A percentile compares a stretch with the other conserved stretches of the same genome.
Evolutionary conservation across 1,140 invertebrate genomes (phyloP).

Genomic region (Tribolium castaneum): DNA sequence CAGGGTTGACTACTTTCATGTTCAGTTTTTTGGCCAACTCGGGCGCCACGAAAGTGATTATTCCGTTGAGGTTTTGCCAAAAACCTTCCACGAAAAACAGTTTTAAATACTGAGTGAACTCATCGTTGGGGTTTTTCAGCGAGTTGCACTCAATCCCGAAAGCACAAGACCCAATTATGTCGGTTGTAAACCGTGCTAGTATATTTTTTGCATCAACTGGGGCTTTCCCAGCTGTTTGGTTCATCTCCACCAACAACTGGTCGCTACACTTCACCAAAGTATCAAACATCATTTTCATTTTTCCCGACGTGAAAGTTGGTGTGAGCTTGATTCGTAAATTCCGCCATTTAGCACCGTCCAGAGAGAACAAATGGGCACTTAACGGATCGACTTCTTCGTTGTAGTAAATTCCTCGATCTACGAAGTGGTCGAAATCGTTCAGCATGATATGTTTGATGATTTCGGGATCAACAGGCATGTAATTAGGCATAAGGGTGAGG

Average conservation of each 20-base stretch:
- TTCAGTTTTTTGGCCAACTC: slow-evolving; percentile 52
- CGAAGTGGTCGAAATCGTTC: slow-evolving; percentile 65
- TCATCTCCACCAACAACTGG: slow-evolving; percentile 31
- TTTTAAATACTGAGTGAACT: slow-evolving; percentile 58
- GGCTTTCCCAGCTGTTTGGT: background rate
- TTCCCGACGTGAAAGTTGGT: slow-evolving; percentile 65
- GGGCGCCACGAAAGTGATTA: slow-evolving; percentile 49
- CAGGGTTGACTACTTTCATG: background rate
- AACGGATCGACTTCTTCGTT: slow-evolving; percentile 64
- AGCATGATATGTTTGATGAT: slow-evolving; percentile 15
- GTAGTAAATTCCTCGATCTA: slow-evolving; percentile 61
- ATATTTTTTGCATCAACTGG: slow-evolving; percentile 62
- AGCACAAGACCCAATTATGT: slow-evolving; percentile 66
- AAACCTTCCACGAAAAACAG: background rate
- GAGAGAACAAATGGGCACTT: slow-evolving; percentile 63
- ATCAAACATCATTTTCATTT: slow-evolving; percentile 64
- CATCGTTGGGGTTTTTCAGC: slow-evolving; percentile 61
- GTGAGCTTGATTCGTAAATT: slow-evolving; percentile 60
- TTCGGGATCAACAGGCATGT: slow-evolving; percentile 14
- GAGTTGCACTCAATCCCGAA: slow-evolving; percentile 67
- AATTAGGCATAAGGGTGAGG: background rate
- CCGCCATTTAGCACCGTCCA: slow-evolving; percentile 64
- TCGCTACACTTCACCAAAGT: slow-evolving; percentile 23
- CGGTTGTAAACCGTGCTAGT: slow-evolving; percentile 64
- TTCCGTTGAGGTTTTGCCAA: slow-evolving; percentile 51